A percentile compares a stretch with the other conserved stretches of the same genome.
These are phyloP conservation scores for Percina caprodes DNA, from an alignment of 2,113 vertebrate genomes.

Conservation along the genomic window DNA sequence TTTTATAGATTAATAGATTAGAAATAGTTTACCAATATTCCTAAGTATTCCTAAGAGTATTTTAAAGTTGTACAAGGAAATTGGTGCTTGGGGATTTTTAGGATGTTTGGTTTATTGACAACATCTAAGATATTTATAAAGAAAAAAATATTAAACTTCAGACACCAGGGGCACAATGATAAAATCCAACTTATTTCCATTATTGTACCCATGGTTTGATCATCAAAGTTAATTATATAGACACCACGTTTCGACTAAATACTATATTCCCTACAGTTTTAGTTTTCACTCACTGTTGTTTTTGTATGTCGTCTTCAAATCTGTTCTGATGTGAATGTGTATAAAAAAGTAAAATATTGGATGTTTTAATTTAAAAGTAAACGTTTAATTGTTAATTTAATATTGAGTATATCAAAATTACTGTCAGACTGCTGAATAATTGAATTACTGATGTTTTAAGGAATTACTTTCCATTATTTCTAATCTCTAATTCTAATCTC, in stretches of 20 bases:
- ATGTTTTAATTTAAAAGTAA: neutral
- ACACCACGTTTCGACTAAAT: neutral
- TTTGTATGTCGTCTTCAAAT: neutral
- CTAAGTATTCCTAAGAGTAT: no score
- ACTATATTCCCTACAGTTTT: neutral
- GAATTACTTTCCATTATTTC: neutral
- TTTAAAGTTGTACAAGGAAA: neutral
- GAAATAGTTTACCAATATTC: neutral
- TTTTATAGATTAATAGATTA: neutral
- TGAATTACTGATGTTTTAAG: neutral
- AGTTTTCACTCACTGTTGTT: neutral
- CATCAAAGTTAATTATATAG: neutral
- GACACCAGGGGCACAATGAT: neutral
- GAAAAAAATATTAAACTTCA: neutral
- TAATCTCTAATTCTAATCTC: slow-evolving; percentile 1
- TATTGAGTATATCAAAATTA: neutral
- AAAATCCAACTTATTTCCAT: neutral
- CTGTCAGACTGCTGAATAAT: neutral
- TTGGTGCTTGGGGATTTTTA: neutral
- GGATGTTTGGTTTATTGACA: neutral
- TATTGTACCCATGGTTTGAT: neutral
- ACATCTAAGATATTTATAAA: neutral
- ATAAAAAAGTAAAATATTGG: neutral
- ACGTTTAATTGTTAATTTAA: neutral
- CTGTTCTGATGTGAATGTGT: neutral